A percentile compares a stretch with the other conserved stretches of the same genome.
These are phyloP conservation scores for Drosophila neotestacea DNA, from an alignment of 2,888 invertebrate species.

Conservation along the genomic window DNA sequence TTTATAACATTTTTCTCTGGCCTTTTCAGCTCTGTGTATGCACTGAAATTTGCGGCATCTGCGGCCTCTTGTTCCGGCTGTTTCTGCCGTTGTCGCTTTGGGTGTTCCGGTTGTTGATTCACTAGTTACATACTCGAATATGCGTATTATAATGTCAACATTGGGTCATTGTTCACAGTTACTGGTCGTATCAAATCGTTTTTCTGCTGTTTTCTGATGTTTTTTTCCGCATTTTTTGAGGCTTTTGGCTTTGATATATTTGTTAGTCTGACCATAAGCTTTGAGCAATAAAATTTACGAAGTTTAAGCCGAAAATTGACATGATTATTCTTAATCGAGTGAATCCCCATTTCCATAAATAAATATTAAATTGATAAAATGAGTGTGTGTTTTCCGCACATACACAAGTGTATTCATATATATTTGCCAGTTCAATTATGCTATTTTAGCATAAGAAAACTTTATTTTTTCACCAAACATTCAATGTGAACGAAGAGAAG, in stretches of 20 bases:
- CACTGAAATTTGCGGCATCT: slow-evolving; percentile 76
- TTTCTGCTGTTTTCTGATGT: slow-evolving; percentile 39
- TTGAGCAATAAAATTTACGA: slow-evolving; percentile 62
- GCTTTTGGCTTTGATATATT: slow-evolving; percentile 75
- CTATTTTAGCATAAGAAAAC: too few species aligned
- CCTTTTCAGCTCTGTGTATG: slow-evolving; percentile 33
- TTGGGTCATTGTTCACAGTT: slow-evolving; percentile 72
- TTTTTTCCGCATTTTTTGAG: slow-evolving; percentile 51
- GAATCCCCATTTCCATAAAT: slow-evolving; percentile 1
- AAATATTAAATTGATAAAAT: not conserved
- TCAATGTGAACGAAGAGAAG: too few species aligned
- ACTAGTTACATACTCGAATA: slow-evolving; percentile 68
- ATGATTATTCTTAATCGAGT: slow-evolving; percentile 15
- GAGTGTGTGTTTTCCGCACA: too few species aligned
- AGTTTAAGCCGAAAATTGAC: slow-evolving; percentile 63
- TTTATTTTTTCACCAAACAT: too few species aligned
- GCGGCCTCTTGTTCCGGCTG: slow-evolving; percentile 66
- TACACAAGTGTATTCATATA: too few species aligned
- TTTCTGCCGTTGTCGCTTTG: slow-evolving; percentile 40
- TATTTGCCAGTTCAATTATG: too few species aligned
- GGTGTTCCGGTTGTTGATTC: slow-evolving; percentile 61
- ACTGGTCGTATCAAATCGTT: slow-evolving; percentile 50
- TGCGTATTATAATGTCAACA: slow-evolving; percentile 80
- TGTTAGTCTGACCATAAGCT: slow-evolving; percentile 72
- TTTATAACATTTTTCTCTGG: slow-evolving; percentile 66